Evolutionary conservation across 2,113 vertebrate species (phyloP).

Genomic region (Sinocyclocheilus rhinocerous): DNA sequence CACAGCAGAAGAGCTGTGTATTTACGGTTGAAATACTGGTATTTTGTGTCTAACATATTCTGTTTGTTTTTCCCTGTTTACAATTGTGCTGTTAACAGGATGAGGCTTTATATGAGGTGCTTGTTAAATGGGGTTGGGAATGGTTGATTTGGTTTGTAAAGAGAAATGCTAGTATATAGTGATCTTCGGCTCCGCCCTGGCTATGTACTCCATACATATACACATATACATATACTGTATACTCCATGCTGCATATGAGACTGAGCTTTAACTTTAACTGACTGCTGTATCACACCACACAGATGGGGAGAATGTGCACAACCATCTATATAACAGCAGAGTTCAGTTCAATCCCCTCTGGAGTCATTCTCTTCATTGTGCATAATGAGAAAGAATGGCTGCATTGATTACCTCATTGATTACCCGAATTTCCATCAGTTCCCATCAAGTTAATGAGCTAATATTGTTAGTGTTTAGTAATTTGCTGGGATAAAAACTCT

Average conservation of each 20-base stretch:
- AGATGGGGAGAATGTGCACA: background rate
- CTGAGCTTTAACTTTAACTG: background rate
- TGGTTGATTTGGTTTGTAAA: constrained; percentile 38
- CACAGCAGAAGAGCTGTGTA: too few relatives aligned
- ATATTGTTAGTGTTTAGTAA: background rate
- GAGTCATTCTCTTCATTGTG: constrained; percentile 16
- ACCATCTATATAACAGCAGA: constrained; percentile 14
- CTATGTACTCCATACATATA: too few relatives aligned
- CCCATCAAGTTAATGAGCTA: background rate
- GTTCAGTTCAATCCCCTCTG: background rate
- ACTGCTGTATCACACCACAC: background rate
- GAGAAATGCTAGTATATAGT: constrained; percentile 10
- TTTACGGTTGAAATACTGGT: constrained; percentile 33
- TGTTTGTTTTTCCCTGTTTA: constrained; percentile 60
- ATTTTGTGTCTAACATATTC: constrained; percentile 62
- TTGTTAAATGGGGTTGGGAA: constrained; percentile 60
- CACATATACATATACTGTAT: constrained; percentile 32
- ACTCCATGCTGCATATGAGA: constrained; percentile 24
- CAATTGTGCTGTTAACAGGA: constrained; percentile 72
- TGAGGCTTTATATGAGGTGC: constrained; percentile 79
- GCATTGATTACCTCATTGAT: constrained; percentile 19
- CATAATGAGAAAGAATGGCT: constrained; percentile 25
- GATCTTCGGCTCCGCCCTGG: too few relatives aligned
- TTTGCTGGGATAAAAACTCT: background rate
- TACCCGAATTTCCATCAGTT: background rate